A percentile compares a stretch with the other conserved stretches of the same genome.
Conservation (phyloP, 2,888 invertebrate species). For the Homarus gammarus region DNA sequence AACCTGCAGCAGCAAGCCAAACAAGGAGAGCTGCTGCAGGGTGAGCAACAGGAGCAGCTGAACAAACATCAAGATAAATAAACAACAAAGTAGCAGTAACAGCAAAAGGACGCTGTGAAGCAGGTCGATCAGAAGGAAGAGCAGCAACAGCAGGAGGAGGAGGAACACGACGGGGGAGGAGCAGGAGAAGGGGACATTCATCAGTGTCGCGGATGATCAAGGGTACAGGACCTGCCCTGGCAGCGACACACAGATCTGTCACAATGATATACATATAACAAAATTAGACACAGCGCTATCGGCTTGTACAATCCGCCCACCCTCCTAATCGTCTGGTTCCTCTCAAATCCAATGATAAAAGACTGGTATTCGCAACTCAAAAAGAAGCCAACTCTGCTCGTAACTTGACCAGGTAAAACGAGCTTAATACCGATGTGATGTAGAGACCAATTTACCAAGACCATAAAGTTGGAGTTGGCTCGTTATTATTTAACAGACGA, state of each 20-base stretch:
- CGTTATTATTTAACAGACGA: conserved; percentile 43
- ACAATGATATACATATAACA: neutral
- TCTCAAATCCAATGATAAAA: conserved; percentile 37
- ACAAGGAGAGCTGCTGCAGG: too few species aligned
- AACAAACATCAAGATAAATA: too few species aligned
- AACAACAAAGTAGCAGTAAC: too few species aligned
- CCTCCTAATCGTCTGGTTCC: neutral
- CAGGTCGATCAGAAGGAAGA: too few species aligned
- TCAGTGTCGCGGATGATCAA: conserved; percentile 4
- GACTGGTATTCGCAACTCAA: conserved; percentile 9
- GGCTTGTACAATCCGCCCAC: neutral
- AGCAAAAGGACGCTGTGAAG: too few species aligned
- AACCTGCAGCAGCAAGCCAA: too few species aligned
- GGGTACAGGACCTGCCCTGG: neutral
- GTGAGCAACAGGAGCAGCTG: too few species aligned
- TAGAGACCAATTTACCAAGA: conserved; percentile 37
- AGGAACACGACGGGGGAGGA: too few species aligned
- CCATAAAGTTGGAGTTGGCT: conserved; percentile 29
- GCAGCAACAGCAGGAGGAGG: too few species aligned
- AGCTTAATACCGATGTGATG: conserved; percentile 27
- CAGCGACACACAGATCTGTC: conserved; percentile 12
- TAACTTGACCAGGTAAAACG: conserved; percentile 6
- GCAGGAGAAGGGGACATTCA: too few species aligned
- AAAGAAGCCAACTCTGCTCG: too few species aligned
- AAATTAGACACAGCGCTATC: conserved; percentile 19